phyloP scores from a whole-genome alignment of 2,888 invertebrate species.

The Conomelus anceps region DNA sequence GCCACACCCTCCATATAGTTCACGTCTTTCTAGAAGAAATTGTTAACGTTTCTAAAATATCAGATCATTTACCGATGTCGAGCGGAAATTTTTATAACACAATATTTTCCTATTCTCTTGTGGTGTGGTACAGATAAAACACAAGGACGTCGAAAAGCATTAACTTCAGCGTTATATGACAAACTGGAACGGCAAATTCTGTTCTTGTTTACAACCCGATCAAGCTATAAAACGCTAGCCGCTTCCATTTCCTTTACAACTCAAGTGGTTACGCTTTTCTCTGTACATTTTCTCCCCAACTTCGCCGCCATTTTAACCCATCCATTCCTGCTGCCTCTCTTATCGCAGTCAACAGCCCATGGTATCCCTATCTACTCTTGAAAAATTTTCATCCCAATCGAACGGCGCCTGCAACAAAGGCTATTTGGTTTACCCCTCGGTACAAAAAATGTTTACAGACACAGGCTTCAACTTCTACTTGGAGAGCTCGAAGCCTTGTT shows the following conservation, averaged over 20 bases:
- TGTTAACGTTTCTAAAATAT: not conserved
- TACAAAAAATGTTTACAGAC: not conserved
- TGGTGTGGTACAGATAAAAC: not conserved
- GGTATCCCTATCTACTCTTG: not conserved
- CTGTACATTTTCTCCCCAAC: too few relatives aligned
- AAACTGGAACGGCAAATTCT: not conserved
- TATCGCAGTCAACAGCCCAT: not conserved
- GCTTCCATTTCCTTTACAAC: not conserved
- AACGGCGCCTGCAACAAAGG: not conserved
- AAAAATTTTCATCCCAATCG: not conserved
- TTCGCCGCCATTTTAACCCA: too few relatives aligned
- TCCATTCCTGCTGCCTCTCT: not conserved
- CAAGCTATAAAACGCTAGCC: not conserved
- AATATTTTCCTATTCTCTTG: not conserved
- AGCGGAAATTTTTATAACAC: not conserved
- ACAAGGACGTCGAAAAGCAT: not conserved
- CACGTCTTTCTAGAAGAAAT: not conserved
- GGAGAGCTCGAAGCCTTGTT: not conserved
- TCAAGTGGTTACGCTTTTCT: not conserved
- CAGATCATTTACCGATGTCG: not conserved
- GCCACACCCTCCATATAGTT: not conserved
- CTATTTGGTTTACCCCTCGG: not conserved
- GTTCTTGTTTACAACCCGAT: not conserved
- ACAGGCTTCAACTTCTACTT: too few relatives aligned
- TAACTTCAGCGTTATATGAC: not conserved